Evolutionary conservation across 2,888 invertebrate species (phyloP).

Genomic region (Drosophila barbarae): DNA sequence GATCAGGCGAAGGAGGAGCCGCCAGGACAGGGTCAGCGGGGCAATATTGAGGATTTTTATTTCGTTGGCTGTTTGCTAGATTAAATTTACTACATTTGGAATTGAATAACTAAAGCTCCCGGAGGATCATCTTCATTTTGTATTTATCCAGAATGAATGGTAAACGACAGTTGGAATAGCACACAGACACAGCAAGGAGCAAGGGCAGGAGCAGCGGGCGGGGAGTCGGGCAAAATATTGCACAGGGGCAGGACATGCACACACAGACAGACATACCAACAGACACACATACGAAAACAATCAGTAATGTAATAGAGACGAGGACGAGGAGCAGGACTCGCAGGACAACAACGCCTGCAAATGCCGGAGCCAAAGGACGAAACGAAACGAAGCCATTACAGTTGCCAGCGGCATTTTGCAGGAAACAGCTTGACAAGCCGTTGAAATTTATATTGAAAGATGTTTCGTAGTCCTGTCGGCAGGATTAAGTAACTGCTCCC

Average conservation of each 20-base stretch:
- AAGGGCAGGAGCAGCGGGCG: neutral
- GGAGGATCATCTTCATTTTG: conserved; percentile 76
- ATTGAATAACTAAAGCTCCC: conserved; percentile 76
- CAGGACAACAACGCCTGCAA: conserved; percentile 38
- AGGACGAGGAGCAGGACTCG: conserved; percentile 32
- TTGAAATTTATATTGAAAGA: conserved; percentile 75
- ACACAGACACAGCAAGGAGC: conserved; percentile 42
- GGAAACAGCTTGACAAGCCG: conserved; percentile 73
- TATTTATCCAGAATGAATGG: conserved; percentile 75
- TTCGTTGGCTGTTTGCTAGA: conserved; percentile 59
- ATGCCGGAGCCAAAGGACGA: conserved; percentile 12
- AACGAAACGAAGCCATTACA: conserved; percentile 43
- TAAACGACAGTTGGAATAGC: conserved; percentile 70
- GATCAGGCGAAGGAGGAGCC: neutral
- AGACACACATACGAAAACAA: conserved; percentile 64
- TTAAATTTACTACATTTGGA: conserved; percentile 74
- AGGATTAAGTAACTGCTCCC: conserved; percentile 56
- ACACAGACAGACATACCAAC: neutral
- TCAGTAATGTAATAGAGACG: conserved; percentile 72
- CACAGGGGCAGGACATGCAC: conserved; percentile 28
- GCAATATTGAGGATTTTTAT: conserved; percentile 13
- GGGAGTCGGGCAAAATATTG: conserved; percentile 65
- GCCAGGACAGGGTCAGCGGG: conserved; percentile 5
- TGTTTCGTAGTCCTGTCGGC: conserved; percentile 49
- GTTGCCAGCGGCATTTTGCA: conserved; percentile 47